A percentile compares a stretch with the other conserved stretches of the same genome.
phyloP scores from a whole-genome alignment of 2,888 invertebrate genomes.

The Sinohyriopsis cumingii region DNA sequence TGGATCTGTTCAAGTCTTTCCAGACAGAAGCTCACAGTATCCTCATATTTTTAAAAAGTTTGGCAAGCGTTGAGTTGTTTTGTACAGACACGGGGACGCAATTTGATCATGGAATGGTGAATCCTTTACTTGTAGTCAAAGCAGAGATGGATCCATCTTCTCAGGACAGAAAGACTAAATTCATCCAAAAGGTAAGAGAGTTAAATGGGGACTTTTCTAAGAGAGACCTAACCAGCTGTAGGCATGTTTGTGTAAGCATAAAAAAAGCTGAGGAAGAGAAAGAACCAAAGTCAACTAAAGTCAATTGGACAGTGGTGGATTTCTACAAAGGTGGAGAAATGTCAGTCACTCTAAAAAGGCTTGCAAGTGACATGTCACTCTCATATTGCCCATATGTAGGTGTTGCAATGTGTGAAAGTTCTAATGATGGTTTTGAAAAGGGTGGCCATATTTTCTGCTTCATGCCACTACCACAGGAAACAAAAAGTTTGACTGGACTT shows the following conservation, averaged over 20 bases:
- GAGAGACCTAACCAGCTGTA: background rate
- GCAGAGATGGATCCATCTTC: no score
- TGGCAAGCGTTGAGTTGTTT: conserved; percentile 54
- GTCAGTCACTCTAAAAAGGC: conserved; percentile 2
- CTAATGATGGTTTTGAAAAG: conserved; percentile 17
- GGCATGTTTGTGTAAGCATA: no score
- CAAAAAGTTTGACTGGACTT: conserved; percentile 10
- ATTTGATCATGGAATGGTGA: background rate
- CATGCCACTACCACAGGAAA: conserved; percentile 26
- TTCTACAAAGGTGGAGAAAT: conserved; percentile 12
- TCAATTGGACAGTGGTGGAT: conserved; percentile 19
- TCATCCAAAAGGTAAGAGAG: background rate
- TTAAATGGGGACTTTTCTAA: conserved; percentile 2
- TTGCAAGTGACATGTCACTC: conserved; percentile 16
- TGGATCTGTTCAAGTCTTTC: conserved; percentile 23
- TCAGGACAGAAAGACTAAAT: no score
- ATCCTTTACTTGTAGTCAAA: no score
- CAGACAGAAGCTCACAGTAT: no score
- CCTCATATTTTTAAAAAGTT: conserved; percentile 7
- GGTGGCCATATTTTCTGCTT: conserved; percentile 22
- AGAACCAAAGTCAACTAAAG: background rate
- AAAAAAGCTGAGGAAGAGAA: background rate
- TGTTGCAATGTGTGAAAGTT: conserved; percentile 5
- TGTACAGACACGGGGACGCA: background rate
- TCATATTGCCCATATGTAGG: conserved; percentile 18